phyloP scores from a whole-genome alignment of 2,888 invertebrate species.

The Dynastes grantii region DNA sequence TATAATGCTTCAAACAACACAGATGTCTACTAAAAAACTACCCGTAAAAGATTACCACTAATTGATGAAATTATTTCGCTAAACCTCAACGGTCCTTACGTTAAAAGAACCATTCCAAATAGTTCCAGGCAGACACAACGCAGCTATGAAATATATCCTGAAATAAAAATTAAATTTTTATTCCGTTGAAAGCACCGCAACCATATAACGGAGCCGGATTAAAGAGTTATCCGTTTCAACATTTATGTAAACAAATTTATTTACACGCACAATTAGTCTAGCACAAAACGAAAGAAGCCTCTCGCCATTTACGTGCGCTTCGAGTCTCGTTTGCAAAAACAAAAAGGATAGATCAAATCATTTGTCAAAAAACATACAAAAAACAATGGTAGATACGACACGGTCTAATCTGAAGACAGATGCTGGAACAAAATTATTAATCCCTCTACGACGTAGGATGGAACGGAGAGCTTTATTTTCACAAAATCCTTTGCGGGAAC shows the following conservation, averaged over 20 bases:
- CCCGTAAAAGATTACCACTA: no score
- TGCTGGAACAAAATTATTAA: slow-evolving; percentile 39
- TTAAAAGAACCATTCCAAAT: no score
- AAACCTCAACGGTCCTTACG: no score
- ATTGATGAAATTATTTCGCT: no score
- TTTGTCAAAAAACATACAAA: slow-evolving; percentile 32
- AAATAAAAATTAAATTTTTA: no score
- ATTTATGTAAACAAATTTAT: slow-evolving; percentile 28
- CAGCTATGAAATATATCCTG: no score
- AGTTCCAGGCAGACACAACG: no score
- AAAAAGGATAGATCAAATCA: slow-evolving; percentile 24
- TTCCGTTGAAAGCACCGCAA: not conserved
- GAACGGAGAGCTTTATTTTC: slow-evolving; percentile 29
- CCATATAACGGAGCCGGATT: not conserved
- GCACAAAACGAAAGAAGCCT: slow-evolving; percentile 1
- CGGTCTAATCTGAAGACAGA: slow-evolving; percentile 39
- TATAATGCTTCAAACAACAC: no score
- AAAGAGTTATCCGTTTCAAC: not conserved
- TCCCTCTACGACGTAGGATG: slow-evolving; percentile 32
- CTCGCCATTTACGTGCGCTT: not conserved
- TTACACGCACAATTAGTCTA: slow-evolving; percentile 9
- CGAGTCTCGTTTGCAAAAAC: not conserved
- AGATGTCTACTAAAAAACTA: no score
- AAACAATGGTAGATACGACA: slow-evolving; percentile 31
- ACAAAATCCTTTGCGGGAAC: not conserved